Conservation (phyloP, 1,140 invertebrate species). For the Pseudomyrmex cubaensis region DNA sequence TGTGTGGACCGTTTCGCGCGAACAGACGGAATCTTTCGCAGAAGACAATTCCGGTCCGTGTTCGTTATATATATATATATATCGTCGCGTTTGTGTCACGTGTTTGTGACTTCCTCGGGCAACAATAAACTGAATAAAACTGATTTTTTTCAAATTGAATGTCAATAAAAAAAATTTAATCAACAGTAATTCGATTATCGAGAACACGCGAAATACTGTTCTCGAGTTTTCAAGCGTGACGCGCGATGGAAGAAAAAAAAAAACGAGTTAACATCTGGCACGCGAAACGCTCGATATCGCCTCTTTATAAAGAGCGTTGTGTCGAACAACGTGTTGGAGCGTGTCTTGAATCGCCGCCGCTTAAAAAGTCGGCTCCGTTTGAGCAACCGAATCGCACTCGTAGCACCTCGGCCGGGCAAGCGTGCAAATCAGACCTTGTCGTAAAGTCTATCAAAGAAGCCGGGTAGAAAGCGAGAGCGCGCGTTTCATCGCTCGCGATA, state of each 20-base stretch:
- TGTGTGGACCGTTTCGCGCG: slow-evolving; percentile 1
- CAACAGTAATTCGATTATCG: neutral
- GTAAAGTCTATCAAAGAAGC: slow-evolving; percentile 77
- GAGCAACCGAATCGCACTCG: slow-evolving; percentile 54
- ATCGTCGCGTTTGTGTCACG: no score
- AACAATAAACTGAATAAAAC: neutral
- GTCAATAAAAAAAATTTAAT: neutral
- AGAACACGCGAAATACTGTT: neutral
- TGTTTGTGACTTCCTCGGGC: no score
- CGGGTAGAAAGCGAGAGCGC: slow-evolving; percentile 41
- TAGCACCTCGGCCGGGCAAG: slow-evolving; percentile 52
- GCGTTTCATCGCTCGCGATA: slow-evolving; percentile 74
- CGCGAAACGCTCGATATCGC: slow-evolving; percentile 35
- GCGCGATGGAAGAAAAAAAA: neutral
- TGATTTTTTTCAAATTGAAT: neutral
- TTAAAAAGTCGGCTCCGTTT: slow-evolving; percentile 51
- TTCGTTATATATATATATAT: no score
- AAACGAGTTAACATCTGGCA: slow-evolving; percentile 35
- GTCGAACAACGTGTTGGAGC: slow-evolving; percentile 39
- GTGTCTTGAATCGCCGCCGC: slow-evolving; percentile 16
- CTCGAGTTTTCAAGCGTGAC: neutral
- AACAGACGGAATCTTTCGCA: slow-evolving; percentile 24
- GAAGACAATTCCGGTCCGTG: neutral
- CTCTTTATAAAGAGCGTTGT: slow-evolving; percentile 17
- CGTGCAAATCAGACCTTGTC: slow-evolving; percentile 76